Evolutionary conservation across 1,140 invertebrate species (phyloP), one percentile per base, ranked within the genome.

Genomic region (Hestina assimilis): DNA sequence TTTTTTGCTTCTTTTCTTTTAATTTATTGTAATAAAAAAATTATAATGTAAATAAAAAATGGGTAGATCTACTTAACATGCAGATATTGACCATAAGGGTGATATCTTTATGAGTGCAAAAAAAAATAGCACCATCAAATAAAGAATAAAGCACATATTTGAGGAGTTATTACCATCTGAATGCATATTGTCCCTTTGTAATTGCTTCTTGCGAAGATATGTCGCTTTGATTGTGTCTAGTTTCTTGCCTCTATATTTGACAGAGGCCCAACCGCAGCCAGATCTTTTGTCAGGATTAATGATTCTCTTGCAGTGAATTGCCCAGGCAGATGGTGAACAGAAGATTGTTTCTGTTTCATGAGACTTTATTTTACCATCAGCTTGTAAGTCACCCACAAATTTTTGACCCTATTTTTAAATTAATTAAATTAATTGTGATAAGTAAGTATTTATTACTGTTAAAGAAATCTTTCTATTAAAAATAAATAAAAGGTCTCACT

Each of bases 271-370:
- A 2, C 96, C 96, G 90, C 96, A 97, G 1, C 96, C 96, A 41
- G 95, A 96, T 77, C 96, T 96, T 79, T 97, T 97, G 46, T 96
- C 94, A 3, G 96, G 95, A 89, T 97, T 97, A 12, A 97, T 95
- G 40, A 96, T 95, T 59, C 95, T 91, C 74, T 97, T 97, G 79
- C 96, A 97, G 75, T 96, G 93, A 72, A 96, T 95, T 0, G 96
- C 96, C 96, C 96, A 97, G 2, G 96, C 95, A 72, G 95, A 96
- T 14, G 96, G 96, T n/a, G 95, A 96, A 54, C 93, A 92, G 84
- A 97, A 97, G 68, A 96, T 91, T 59, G 96, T 93, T 79, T 95
- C 93, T 42, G 95, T 95, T 88, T 96, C 95, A 83, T 95, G 93
- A 57, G 95, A 96, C 79, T 94, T 92, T 52, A 97, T 97, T 90